phyloP scores from a whole-genome alignment of 53 echinoderm and acorn worm species.

The Patiria pectinifera region DNA sequence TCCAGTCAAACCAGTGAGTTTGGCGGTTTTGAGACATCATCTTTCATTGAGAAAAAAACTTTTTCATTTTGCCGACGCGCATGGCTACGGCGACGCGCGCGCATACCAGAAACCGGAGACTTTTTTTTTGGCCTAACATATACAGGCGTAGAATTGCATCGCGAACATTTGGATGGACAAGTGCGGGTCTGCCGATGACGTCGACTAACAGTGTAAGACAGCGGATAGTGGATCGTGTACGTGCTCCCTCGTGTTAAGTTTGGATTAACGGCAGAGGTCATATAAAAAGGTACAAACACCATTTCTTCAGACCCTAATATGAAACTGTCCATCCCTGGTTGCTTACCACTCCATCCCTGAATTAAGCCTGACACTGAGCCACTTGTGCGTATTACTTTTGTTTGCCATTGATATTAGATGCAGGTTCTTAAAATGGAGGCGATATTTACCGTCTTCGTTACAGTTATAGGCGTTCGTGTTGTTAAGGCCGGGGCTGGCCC shows the following conservation, averaged over 20 bases:
- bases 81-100: no score
- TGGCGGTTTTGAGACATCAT: no score
- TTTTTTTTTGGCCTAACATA: no score
- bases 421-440: no score
- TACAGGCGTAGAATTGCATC: no score
- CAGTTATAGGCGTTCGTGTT: not conserved
- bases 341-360: not conserved
- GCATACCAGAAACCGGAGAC: no score
- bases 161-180: no score
- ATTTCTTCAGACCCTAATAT: not conserved
- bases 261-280: not conserved
- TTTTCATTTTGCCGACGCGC: no score
- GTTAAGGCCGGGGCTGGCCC: not conserved
- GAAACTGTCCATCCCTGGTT: not conserved
- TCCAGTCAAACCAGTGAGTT: no score
- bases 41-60: no score
- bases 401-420: not conserved
- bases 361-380: not conserved
- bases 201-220: not conserved
- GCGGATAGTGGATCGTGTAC: not conserved
- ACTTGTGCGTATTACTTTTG: slow-evolving; percentile 3
- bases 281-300: not conserved
- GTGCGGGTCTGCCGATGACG: not conserved
- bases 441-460: not conserved
- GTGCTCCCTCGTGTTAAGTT: not conserved